A percentile compares a stretch with the other conserved stretches of the same genome.
These are phyloP conservation scores for Garrulus glandarius DNA, from an alignment of 2,797 vertebrate species.

Conservation along the genomic window DNA sequence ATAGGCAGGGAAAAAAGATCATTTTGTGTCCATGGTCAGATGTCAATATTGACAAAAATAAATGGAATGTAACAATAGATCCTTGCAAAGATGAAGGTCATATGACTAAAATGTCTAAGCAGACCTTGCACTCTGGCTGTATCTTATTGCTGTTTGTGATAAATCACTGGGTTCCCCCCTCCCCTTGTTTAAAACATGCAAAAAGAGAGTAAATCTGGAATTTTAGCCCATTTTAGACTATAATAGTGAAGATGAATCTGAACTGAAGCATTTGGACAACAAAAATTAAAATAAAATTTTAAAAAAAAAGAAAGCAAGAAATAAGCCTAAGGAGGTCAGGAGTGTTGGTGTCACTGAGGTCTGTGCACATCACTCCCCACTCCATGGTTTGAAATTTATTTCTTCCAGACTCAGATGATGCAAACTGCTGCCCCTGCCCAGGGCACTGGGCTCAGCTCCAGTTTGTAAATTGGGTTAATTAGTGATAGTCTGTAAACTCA, in stretches of 20 bases:
- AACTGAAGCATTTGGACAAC: not conserved
- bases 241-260: not conserved
- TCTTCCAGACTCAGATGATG: not conserved
- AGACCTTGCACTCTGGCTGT: not conserved
- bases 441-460: not conserved
- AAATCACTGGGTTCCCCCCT: not conserved
- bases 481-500: not conserved
- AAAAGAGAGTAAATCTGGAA: not conserved
- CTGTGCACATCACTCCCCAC: not conserved
- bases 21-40: slow-evolving; percentile 72
- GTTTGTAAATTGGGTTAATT: slow-evolving; percentile 38
- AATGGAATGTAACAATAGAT: slow-evolving; percentile 67
- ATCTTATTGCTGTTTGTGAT: not conserved
- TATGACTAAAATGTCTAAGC: slow-evolving; percentile 47
- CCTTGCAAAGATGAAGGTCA: slow-evolving; percentile 60
- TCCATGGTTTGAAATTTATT: not conserved
- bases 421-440: not conserved
- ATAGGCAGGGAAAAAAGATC: slow-evolving; percentile 54
- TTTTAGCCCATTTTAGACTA: not conserved
- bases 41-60: slow-evolving; percentile 77
- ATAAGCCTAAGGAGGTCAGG: not conserved
- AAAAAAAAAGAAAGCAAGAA: not conserved
- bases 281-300: too few relatives aligned
- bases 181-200: not conserved
- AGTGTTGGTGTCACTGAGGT: not conserved